A percentile compares a stretch with the other conserved stretches of the same genome.
phyloP scores from a whole-genome alignment of 2,888 invertebrate genomes.

The Macrostomum cliftonense region DNA sequence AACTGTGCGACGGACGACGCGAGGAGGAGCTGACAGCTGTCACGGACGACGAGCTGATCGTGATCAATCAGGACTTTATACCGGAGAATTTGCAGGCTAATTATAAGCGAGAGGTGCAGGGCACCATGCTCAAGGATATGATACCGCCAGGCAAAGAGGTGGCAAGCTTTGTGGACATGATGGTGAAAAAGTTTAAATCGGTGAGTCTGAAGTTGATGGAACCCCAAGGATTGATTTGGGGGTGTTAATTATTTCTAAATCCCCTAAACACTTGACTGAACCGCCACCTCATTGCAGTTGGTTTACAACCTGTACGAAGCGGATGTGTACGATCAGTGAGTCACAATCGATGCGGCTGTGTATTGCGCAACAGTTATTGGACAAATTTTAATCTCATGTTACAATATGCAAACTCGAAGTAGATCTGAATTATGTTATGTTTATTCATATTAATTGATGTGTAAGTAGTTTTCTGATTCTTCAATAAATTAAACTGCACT shows the following conservation, averaged over 20 bases:
- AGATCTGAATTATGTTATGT: too few relatives aligned
- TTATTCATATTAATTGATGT: too few relatives aligned
- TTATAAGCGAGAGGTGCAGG: conserved; percentile 19
- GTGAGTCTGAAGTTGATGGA: conserved; percentile 24
- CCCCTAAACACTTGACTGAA: too few relatives aligned
- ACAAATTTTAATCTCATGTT: too few relatives aligned
- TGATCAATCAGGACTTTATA: conserved; percentile 22
- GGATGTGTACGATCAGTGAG: conserved; percentile 18
- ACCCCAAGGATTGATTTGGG: too few relatives aligned
- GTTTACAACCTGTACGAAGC: conserved; percentile 29
- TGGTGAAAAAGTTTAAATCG: conserved; percentile 27
- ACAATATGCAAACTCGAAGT: too few relatives aligned
- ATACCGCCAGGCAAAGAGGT: conserved; percentile 25
- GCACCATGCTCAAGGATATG: conserved; percentile 20
- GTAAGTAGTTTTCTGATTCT: too few relatives aligned
- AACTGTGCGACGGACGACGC: conserved; percentile 26
- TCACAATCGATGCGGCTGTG: too few relatives aligned
- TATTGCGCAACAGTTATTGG: too few relatives aligned
- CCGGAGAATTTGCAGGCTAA: conserved; percentile 20
- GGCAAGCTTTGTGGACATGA: conserved; percentile 22
- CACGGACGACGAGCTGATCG: conserved; percentile 6
- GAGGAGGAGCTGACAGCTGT: conserved; percentile 24
- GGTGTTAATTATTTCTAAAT: too few relatives aligned
- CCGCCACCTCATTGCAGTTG: conserved; percentile 17
- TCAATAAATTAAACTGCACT: too few relatives aligned